A percentile compares a stretch with the other conserved stretches of the same genome.
Evolutionary conservation across 2,888 invertebrate genomes (phyloP).

Genomic region (Melipona beecheii): DNA sequence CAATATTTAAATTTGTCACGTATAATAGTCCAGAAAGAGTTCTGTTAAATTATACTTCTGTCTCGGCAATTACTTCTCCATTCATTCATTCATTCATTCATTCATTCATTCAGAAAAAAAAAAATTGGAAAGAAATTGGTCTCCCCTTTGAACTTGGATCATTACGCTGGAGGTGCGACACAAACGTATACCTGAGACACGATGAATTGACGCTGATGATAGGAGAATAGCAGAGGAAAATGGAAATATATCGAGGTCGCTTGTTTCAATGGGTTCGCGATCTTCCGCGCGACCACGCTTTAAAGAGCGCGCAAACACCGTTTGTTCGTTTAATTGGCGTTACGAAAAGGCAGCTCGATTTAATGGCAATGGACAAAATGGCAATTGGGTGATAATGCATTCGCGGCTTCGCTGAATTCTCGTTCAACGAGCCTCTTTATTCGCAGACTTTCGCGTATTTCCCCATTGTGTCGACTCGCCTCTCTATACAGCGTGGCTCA

Average conservation of each 20-base stretch:
- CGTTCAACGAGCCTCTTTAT: background rate
- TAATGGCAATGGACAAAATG: conserved; percentile 19
- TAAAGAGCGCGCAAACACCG: background rate
- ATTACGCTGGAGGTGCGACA: background rate
- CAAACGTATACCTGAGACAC: background rate
- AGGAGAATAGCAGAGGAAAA: background rate
- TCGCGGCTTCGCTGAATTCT: background rate
- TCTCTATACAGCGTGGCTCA: background rate
- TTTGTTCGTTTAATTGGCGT: conserved; percentile 30
- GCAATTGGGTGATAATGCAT: conserved; percentile 28
- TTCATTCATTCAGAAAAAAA: no score
- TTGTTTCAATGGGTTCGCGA: background rate
- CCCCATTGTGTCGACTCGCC: background rate
- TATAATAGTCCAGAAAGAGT: no score
- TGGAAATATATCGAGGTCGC: conserved; percentile 2
- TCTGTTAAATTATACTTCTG: no score
- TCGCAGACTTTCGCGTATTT: background rate
- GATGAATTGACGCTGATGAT: background rate
- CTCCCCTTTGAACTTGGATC: background rate
- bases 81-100: no score
- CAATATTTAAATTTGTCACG: no score
- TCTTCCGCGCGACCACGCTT: background rate
- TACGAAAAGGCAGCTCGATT: background rate
- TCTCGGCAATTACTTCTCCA: no score
- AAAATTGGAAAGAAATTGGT: background rate